phyloP scores from a whole-genome alignment of 2,113 vertebrate genomes.

The Corydoras sp. region DNA sequence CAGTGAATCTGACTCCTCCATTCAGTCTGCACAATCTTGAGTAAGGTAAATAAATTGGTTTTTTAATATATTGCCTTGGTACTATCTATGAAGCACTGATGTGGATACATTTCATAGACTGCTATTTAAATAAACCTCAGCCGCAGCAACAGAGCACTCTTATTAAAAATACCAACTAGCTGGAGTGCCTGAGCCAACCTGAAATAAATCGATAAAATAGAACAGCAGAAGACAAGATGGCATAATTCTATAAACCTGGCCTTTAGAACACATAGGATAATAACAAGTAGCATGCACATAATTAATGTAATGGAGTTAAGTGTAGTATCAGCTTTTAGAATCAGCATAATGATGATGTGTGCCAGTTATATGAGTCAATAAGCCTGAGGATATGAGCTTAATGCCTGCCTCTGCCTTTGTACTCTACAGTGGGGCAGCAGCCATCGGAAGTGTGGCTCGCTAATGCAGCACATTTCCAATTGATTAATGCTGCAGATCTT shows the following conservation, averaged over 20 bases:
- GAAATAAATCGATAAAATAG: conserved; percentile 45
- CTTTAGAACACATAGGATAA: conserved; percentile 8
- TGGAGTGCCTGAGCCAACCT: conserved; percentile 33
- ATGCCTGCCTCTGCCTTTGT: conserved; percentile 45
- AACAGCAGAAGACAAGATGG: conserved; percentile 30
- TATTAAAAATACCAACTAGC: conserved; percentile 48
- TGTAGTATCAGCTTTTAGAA: conserved; percentile 35
- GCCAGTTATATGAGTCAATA: conserved; percentile 48
- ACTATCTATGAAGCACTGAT: conserved; percentile 56
- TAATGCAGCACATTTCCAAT: conserved; percentile 53
- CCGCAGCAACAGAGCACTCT: conserved; percentile 49
- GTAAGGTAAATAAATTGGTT: conserved; percentile 64
- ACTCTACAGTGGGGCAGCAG: conserved; percentile 40
- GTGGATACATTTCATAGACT: conserved; percentile 61
- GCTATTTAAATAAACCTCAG: conserved; percentile 58
- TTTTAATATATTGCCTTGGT: conserved; percentile 69
- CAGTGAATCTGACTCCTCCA: conserved; percentile 53
- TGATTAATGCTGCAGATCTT: conserved; percentile 59
- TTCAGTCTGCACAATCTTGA: conserved; percentile 64
- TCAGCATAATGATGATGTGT: conserved; percentile 31
- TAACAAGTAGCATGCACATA: conserved; percentile 36
- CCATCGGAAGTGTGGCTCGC: conserved; percentile 47
- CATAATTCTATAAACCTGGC: not conserved
- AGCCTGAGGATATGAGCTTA: conserved; percentile 36
- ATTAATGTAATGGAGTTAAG: conserved; percentile 48